These are phyloP conservation scores for Procavia capensis DNA, from an alignment of 2,113 vertebrate genomes.

Conservation along the genomic window DNA sequence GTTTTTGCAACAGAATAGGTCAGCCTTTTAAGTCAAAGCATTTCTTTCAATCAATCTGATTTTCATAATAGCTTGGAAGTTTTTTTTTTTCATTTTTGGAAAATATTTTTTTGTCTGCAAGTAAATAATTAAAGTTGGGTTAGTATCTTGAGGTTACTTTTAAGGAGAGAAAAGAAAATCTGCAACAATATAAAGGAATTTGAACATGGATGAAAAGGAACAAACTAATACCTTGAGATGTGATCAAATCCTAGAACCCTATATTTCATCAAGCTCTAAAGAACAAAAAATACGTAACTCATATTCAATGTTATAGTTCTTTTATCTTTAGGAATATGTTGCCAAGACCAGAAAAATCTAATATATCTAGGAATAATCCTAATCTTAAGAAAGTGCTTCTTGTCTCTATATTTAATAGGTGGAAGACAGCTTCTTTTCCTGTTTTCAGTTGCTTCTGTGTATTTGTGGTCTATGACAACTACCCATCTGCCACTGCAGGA, in stretches of 20 bases:
- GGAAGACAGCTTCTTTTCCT: background rate
- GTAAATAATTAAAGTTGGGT: background rate
- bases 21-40: slow-evolving; percentile 26
- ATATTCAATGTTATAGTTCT: slow-evolving; percentile 13
- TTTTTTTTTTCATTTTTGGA: slow-evolving; percentile 29
- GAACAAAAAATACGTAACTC: background rate
- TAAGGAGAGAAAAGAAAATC: background rate
- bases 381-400: slow-evolving; percentile 37
- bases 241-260: background rate
- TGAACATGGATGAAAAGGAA: background rate
- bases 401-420: background rate
- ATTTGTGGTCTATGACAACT: background rate
- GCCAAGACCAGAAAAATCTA: background rate
- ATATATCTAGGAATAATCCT: background rate
- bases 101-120: slow-evolving; percentile 16
- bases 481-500: background rate
- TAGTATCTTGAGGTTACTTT: slow-evolving; percentile 11
- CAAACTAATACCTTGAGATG: background rate
- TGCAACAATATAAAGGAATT: background rate
- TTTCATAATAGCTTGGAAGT: slow-evolving; percentile 26
- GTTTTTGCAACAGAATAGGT: slow-evolving; percentile 29
- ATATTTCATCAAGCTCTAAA: background rate
- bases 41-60: slow-evolving; percentile 39
- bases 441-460: slow-evolving; percentile 41
- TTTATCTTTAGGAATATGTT: slow-evolving; percentile 10